phyloP scores from a whole-genome alignment of 2,113 vertebrate species.

The Pomatorhinus ruficollis region DNA sequence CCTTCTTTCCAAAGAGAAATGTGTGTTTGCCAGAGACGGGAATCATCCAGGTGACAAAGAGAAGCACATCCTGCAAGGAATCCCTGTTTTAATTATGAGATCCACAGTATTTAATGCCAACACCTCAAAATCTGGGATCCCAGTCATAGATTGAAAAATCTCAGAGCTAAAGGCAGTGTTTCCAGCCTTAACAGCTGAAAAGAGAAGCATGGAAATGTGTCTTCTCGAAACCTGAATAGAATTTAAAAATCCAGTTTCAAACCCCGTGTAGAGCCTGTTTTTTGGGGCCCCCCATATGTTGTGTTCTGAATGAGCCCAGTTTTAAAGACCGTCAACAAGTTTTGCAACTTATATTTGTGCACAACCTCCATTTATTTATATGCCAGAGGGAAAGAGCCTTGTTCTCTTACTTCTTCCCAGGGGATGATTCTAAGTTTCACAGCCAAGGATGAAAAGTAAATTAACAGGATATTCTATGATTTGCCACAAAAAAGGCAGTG shows the following conservation, averaged over 20 bases:
- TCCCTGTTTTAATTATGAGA: not conserved
- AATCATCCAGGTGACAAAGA: not conserved
- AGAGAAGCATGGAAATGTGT: not conserved
- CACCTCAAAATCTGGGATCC: not conserved
- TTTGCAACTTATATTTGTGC: not conserved
- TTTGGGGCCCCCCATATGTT: not conserved
- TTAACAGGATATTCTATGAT: slow-evolving; percentile 2
- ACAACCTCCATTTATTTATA: not conserved
- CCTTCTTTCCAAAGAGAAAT: not conserved
- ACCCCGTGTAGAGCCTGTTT: not conserved
- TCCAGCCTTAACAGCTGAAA: not conserved
- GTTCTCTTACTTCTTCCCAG: not conserved
- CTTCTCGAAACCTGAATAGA: not conserved
- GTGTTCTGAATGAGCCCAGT: not conserved
- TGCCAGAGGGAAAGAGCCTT: not conserved
- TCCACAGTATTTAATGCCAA: not conserved
- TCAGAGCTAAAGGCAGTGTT: not conserved
- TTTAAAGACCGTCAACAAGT: not conserved
- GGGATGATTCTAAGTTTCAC: not conserved
- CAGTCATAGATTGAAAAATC: not conserved
- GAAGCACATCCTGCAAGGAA: not conserved
- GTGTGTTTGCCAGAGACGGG: not conserved
- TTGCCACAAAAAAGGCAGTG: not conserved
- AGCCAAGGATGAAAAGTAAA: slow-evolving; percentile 23
- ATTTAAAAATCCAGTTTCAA: not conserved